Conservation (phyloP, 2,797 vertebrate species). For the Channa striata region DNA sequence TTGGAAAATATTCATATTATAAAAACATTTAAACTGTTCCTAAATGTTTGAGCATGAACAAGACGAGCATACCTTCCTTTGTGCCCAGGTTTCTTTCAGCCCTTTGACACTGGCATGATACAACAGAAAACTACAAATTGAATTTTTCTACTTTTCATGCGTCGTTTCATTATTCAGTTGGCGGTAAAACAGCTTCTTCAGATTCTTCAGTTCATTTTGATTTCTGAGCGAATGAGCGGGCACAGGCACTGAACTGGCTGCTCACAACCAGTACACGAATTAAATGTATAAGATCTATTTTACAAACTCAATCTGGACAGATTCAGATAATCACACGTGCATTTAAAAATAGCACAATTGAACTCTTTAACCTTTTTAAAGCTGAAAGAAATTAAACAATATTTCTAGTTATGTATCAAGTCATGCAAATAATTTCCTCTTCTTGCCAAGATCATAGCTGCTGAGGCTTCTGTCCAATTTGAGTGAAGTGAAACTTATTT, state of each 20-base stretch:
- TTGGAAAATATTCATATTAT: background rate
- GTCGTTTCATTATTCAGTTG: constrained; percentile 2
- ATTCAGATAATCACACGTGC: background rate
- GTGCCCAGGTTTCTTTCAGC: background rate
- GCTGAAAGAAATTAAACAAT: background rate
- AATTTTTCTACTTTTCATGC: background rate
- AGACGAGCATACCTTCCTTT: background rate
- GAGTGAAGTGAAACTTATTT: constrained; percentile 2
- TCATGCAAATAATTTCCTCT: background rate
- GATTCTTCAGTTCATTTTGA: background rate
- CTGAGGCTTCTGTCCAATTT: background rate
- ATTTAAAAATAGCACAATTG: background rate
- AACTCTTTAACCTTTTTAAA: background rate
- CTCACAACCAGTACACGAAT: background rate
- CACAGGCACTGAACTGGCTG: background rate
- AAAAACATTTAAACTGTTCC: background rate
- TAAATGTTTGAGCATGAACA: background rate
- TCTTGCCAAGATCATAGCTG: background rate
- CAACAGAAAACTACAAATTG: background rate
- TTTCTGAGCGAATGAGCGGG: background rate
- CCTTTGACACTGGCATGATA: too few species aligned
- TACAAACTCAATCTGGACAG: background rate
- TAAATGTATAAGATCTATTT: constrained; percentile 5
- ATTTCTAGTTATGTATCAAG: background rate
- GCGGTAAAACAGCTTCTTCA: background rate